Evolutionary conservation across 2,888 invertebrate genomes (phyloP).

Genomic region (Andrena bicolor): DNA sequence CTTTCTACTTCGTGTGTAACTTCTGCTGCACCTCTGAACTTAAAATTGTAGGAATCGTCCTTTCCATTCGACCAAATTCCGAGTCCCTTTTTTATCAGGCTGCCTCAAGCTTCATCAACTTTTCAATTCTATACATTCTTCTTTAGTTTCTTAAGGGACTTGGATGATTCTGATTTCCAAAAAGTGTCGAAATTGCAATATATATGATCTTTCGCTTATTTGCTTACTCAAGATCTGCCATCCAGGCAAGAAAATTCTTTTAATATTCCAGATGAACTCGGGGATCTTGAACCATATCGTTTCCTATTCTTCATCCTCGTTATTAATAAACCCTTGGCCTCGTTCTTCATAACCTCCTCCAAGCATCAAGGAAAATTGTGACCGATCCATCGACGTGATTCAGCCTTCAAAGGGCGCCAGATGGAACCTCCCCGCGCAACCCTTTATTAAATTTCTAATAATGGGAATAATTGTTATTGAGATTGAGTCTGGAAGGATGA

Average conservation of each 20-base stretch:
- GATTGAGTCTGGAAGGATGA: constrained; percentile 67
- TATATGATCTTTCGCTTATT: constrained; percentile 23
- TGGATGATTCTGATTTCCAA: neutral
- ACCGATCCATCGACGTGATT: constrained; percentile 54
- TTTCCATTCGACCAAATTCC: neutral
- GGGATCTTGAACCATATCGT: constrained; percentile 37
- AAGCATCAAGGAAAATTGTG: constrained; percentile 49
- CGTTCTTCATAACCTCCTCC: constrained; percentile 35
- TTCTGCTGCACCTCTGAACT: constrained; percentile 16
- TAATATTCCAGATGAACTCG: constrained; percentile 33
- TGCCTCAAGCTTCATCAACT: neutral
- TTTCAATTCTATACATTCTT: neutral
- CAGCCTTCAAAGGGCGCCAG: constrained; percentile 60
- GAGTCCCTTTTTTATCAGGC: neutral
- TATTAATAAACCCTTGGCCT: constrained; percentile 30
- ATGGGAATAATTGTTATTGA: constrained; percentile 83
- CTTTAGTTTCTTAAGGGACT: neutral
- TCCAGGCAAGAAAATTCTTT: constrained; percentile 31
- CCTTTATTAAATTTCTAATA: constrained; percentile 84
- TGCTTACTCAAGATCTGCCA: constrained; percentile 52
- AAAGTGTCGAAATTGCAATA: constrained; percentile 12
- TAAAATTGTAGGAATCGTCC: neutral
- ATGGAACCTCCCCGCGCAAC: constrained; percentile 48
- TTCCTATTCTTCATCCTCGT: constrained; percentile 36
- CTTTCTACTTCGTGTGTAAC: constrained; percentile 24